Conservation (phyloP, 1,140 invertebrate genomes). For the Atta texana region DNA sequence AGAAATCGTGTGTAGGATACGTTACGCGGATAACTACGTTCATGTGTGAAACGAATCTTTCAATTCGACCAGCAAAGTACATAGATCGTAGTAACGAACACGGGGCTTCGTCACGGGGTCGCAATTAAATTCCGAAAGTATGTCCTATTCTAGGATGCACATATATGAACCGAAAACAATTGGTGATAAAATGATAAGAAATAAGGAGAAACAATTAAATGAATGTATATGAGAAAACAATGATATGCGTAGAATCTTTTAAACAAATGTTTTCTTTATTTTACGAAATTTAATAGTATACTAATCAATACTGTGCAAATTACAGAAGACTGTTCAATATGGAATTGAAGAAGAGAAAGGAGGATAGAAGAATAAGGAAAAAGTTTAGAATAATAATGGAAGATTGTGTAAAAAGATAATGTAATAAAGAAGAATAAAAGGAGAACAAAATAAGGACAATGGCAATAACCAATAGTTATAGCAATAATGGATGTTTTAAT, state of each 20-base stretch:
- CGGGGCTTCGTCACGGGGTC: slow-evolving; percentile 51
- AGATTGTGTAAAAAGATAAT: too few relatives aligned
- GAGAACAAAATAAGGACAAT: too few relatives aligned
- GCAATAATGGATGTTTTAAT: too few relatives aligned
- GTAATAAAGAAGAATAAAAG: too few relatives aligned
- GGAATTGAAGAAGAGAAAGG: too few relatives aligned
- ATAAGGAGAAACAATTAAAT: background rate
- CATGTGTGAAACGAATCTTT: slow-evolving; percentile 64
- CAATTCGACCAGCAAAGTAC: slow-evolving; percentile 62
- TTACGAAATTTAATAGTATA: background rate
- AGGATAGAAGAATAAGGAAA: too few relatives aligned
- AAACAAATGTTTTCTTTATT: background rate
- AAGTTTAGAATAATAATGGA: too few relatives aligned
- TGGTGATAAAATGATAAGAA: slow-evolving; percentile 23
- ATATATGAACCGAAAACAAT: slow-evolving; percentile 32
- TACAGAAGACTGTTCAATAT: background rate
- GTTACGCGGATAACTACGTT: slow-evolving; percentile 4
- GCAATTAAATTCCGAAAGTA: slow-evolving; percentile 69
- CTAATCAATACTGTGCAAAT: background rate
- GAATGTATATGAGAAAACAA: background rate
- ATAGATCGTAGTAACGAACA: slow-evolving; percentile 64
- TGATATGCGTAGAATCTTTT: background rate
- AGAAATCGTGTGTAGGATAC: slow-evolving; percentile 14
- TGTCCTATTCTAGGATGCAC: slow-evolving; percentile 42
- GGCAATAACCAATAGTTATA: too few relatives aligned